These are phyloP conservation scores for Clarias fuscus DNA, from an alignment of 2,797 vertebrate genomes.

Conservation along the genomic window DNA sequence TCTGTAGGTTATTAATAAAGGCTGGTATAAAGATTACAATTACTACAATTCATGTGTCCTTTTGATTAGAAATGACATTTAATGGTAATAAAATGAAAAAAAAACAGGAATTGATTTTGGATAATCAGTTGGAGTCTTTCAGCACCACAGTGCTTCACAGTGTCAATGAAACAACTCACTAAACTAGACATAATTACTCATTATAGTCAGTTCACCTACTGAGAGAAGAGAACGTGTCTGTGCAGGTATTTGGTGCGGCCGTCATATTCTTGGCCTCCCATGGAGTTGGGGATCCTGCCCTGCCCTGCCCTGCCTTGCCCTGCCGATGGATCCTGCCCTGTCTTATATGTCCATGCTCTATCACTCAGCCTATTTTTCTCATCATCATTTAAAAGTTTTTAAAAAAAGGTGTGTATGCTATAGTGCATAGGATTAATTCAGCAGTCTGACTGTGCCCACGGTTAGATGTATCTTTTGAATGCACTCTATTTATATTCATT, in stretches of 20 bases:
- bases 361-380: not conserved
- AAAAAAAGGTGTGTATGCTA: not conserved
- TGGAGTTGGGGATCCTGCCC: constrained; percentile 28
- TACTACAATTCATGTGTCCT: not conserved
- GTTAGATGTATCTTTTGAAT: not conserved
- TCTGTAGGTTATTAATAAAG: not conserved
- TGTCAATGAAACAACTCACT: not conserved
- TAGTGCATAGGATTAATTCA: not conserved
- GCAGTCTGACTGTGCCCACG: not conserved
- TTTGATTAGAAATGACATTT: not conserved
- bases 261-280: constrained; percentile 30
- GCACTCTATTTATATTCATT: not conserved
- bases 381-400: not conserved
- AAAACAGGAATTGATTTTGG: not conserved
- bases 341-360: not conserved
- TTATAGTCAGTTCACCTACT: constrained; percentile 6
- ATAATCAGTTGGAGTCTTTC: not conserved
- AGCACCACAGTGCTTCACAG: not conserved
- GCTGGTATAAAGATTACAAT: not conserved
- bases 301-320: not conserved
- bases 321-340: constrained; percentile 13
- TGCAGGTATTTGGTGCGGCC: constrained; percentile 45
- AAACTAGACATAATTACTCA: constrained; percentile 1
- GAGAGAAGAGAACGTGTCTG: constrained; percentile 18
- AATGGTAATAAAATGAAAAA: not conserved